Base-by-base conservation (phyloP, 2,888 invertebrate species). In the Myathropa florea region DNA sequence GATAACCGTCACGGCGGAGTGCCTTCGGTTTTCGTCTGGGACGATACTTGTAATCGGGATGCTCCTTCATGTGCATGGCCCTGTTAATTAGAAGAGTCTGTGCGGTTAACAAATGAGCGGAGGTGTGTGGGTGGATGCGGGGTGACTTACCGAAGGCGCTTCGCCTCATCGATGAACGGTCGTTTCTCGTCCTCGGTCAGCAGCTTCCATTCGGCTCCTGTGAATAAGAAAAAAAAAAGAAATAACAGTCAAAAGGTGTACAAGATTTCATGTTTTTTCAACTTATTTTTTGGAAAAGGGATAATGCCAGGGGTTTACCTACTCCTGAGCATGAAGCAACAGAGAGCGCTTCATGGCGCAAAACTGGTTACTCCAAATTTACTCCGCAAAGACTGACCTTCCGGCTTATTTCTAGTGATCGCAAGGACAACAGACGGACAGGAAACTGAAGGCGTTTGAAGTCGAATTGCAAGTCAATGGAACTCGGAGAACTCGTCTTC, bases 81-180 rank as follows among this genome's bases (percentile, higher is more conserved):
- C 98, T 94, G 88, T 60, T 28, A 89, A 76, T 88, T 70, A 75
- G 33, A 59, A 72, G 23, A 76, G 33, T 60, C 64, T 73, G n/a
- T n/a, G 21, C 23, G 71, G 78, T 85, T 73, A 83, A 76, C 18
- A 73, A 71, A 63, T 67, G 24, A 80, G 61, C 36, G 57, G 3
- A 23, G 18, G 39, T 70, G 10, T 3, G 28, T 21, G 0, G 7
- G 55, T 28, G 18, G 33, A 2, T 14, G 9, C 30, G 7, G n/a
- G 18, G 0, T 18, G 12, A 39, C 89, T 90, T 90, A 92, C 92
- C 93, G 91, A 89, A 99, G 95, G 87, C 98, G 95, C 92, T 99
- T 99, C 14, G 99, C 98, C 92, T 99, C 98, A 92, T 99, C 99
- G 89, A 99, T 99, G 93, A 98, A 99, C 28, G 98, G 98, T 91